Conservation (phyloP, 2,797 vertebrate genomes). For the Brotogeris chrysoptera region DNA sequence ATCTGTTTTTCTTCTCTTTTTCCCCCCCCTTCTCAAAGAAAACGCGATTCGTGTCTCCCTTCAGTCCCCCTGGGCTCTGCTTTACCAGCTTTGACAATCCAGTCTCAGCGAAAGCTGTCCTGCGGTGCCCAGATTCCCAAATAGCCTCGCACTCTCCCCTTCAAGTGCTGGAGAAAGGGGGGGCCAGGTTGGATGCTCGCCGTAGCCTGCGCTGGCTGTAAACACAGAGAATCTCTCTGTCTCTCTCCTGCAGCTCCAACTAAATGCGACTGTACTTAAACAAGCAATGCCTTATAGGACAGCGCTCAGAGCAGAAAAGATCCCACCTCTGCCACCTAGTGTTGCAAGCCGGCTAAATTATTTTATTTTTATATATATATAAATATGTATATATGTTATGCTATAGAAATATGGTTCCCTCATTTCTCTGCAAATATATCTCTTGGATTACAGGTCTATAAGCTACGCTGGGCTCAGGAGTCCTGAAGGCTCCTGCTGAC, state of each 20-base stretch:
- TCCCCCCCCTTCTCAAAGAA: constrained; percentile 4
- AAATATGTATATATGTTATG: constrained; percentile 5
- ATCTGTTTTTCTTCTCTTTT: not conserved
- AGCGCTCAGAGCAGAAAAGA: constrained; percentile 70
- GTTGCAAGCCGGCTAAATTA: constrained; percentile 59
- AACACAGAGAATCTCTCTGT: constrained; percentile 71
- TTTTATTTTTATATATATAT: constrained; percentile 29
- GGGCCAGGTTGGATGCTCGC: constrained; percentile 50
- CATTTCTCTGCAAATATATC: not conserved
- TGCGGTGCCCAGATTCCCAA: constrained; percentile 54
- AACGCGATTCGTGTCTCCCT: constrained; percentile 50
- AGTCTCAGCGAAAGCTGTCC: constrained; percentile 56
- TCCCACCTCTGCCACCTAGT: constrained; percentile 83
- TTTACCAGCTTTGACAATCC: constrained; percentile 69
- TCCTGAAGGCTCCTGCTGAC: not conserved
- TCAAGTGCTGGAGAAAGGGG: constrained; percentile 52
- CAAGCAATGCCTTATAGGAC: constrained; percentile 84
- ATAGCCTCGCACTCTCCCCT: constrained; percentile 52
- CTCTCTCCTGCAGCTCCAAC: constrained; percentile 83
- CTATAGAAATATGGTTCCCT: constrained; percentile 50
- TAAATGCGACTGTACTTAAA: constrained; percentile 86
- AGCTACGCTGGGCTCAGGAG: not conserved
- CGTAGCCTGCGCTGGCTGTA: constrained; percentile 55
- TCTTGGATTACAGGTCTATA: not conserved
- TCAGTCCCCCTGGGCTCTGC: constrained; percentile 65